A percentile compares a stretch with the other conserved stretches of the same genome.
These are phyloP conservation scores for Rhynchophorus ferrugineus DNA, from an alignment of 1,140 invertebrate genomes.

Conservation along the genomic window DNA sequence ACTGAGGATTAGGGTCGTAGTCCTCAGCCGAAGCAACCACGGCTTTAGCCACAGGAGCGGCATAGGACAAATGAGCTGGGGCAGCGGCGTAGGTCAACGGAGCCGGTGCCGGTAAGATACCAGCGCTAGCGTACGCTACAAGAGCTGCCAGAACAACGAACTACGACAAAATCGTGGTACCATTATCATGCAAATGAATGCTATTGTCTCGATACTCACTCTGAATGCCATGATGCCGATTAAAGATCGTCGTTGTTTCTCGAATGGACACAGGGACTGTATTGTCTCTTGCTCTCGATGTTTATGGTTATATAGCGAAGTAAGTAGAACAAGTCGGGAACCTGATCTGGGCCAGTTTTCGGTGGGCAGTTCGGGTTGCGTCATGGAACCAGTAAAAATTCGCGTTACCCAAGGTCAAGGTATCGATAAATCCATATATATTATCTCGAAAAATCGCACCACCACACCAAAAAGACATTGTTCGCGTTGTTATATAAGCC, in stretches of 20 bases:
- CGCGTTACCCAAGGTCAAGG: too few species aligned
- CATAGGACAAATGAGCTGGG: slow-evolving; percentile 39
- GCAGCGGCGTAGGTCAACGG: slow-evolving; percentile 10
- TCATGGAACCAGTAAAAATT: too few species aligned
- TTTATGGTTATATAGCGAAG: too few species aligned
- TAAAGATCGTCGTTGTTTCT: neutral
- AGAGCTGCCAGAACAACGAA: slow-evolving; percentile 29
- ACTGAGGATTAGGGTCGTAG: slow-evolving; percentile 50
- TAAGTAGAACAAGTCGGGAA: too few species aligned
- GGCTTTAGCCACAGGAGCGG: slow-evolving; percentile 43
- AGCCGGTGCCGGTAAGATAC: neutral
- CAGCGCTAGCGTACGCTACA: slow-evolving; percentile 27
- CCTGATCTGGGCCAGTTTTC: too few species aligned
- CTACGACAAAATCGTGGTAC: slow-evolving; percentile 43
- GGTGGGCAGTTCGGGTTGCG: too few species aligned
- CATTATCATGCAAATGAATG: slow-evolving; percentile 35
- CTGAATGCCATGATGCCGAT: slow-evolving; percentile 12
- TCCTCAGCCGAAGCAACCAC: slow-evolving; percentile 41
- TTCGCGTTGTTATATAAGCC: too few species aligned
- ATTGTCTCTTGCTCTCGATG: too few species aligned
- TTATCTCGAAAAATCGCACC: too few species aligned
- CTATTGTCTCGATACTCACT: slow-evolving; percentile 21
- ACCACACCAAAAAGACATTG: too few species aligned
- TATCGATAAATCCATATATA: too few species aligned
- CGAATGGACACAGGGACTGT: too few species aligned